phyloP scores from a whole-genome alignment of 2,888 invertebrate genomes.

The Epinotia brunnichana region DNA sequence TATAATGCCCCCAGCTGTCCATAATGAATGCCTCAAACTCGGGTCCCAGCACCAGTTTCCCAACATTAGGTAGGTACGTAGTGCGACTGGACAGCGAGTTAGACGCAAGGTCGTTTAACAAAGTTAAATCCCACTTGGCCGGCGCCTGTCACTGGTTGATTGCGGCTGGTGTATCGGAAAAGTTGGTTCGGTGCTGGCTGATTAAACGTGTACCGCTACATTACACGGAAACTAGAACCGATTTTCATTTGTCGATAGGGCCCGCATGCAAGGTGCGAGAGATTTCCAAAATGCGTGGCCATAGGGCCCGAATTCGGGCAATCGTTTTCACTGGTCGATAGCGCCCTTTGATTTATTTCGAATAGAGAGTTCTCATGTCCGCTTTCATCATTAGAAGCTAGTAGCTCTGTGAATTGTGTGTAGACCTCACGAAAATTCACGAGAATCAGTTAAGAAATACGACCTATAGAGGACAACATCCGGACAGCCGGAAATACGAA shows the following conservation, averaged over 20 bases:
- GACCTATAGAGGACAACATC: no score
- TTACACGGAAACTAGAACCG: not conserved
- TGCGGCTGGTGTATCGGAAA: conserved; percentile 66
- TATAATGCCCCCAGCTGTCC: conserved; percentile 16
- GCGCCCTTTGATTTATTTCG: no score
- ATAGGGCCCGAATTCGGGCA: no score
- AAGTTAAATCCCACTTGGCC: conserved; percentile 79
- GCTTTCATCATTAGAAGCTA: no score
- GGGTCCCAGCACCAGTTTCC: conserved; percentile 56
- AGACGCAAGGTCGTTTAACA: conserved; percentile 79
- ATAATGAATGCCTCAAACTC: conserved; percentile 22
- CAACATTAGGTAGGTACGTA: conserved; percentile 51
- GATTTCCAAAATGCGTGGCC: no score
- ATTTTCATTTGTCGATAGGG: not conserved
- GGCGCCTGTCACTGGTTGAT: conserved; percentile 70
- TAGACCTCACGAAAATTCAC: no score
- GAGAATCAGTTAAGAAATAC: no score
- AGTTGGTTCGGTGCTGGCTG: conserved; percentile 50
- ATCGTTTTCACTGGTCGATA: no score
- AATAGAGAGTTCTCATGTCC: no score
- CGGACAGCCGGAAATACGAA: no score
- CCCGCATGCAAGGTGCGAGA: no score
- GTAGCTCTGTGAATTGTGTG: no score
- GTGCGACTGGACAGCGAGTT: conserved; percentile 72
- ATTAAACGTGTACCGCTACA: conserved; percentile 14